Percentiles rank a stretch among this genome's conserved stretches.
Conservation (phyloP, 2,888 invertebrate genomes). For the Acrocyrtus sp. region DNA sequence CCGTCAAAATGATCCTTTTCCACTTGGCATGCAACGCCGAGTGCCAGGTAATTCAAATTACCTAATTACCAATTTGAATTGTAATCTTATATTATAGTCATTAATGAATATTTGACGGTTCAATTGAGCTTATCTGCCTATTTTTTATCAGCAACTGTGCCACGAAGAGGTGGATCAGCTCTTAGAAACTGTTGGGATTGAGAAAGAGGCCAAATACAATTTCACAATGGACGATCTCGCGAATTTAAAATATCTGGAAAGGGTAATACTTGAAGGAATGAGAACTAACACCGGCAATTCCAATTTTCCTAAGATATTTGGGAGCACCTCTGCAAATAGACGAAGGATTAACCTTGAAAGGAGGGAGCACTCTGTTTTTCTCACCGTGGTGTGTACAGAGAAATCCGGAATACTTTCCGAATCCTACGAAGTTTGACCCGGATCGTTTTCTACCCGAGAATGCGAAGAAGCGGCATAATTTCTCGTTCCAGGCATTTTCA, state of each 20-base stretch:
- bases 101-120: no score
- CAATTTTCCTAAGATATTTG: conserved; percentile 1
- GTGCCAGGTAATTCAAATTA: conserved; percentile 7
- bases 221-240: conserved; percentile 6
- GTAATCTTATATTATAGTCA: background rate
- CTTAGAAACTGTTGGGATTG: background rate
- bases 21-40: conserved; percentile 9
- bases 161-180: conserved; percentile 2
- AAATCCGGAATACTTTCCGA: background rate
- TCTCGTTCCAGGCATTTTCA: background rate
- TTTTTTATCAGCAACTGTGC: conserved; percentile 1
- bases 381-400: no score
- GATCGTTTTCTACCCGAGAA: conserved; percentile 14
- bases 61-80: no score
- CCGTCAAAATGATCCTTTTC: background rate
- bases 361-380: no score
- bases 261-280: conserved; percentile 15
- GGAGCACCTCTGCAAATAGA: background rate
- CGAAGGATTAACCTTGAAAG: no score
- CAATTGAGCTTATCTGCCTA: no score
- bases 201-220: no score
- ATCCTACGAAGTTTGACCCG: background rate
- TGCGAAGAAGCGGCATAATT: background rate
- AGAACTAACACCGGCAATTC: background rate
- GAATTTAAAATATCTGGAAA: conserved; percentile 16